A percentile compares a stretch with the other conserved stretches of the same genome.
phyloP scores from a whole-genome alignment of 2,797 vertebrate genomes.

The Sorex maritimensis region DNA sequence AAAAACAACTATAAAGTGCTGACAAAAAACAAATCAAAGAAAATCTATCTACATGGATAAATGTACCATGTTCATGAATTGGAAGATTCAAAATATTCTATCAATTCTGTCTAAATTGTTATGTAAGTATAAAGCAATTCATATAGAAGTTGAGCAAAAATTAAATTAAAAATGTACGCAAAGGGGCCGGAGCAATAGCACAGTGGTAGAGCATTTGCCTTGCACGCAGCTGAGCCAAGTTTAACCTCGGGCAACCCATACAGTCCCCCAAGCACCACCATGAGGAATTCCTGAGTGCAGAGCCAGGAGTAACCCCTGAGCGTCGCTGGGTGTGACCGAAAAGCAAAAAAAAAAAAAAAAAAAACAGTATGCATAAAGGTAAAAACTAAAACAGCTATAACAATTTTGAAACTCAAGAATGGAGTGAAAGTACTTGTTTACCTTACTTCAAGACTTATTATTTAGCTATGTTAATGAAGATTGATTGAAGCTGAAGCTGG shows the following conservation, averaged over 20 bases:
- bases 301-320: too few species aligned
- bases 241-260: too few species aligned
- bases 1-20: not conserved
- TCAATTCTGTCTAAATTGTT: not conserved
- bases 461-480: not conserved
- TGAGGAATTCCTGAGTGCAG: too few species aligned
- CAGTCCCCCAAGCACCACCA: too few species aligned
- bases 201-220: too few species aligned
- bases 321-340: too few species aligned
- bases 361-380: not conserved
- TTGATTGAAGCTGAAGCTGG: not conserved
- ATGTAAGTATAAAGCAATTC: not conserved
- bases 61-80: too few species aligned
- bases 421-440: not conserved
- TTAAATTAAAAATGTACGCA: conserved; percentile 4
- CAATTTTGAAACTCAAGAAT: conserved; percentile 20
- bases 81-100: too few species aligned
- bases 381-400: not conserved
- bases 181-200: too few species aligned
- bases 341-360: too few species aligned
- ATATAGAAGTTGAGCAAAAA: not conserved
- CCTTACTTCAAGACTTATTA: not conserved
- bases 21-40: not conserved
- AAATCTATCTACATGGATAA: too few species aligned
- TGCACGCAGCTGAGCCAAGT: too few species aligned